Base-by-base conservation (phyloP, 2,113 vertebrate genomes). In the Brevimyrus niger region DNA sequence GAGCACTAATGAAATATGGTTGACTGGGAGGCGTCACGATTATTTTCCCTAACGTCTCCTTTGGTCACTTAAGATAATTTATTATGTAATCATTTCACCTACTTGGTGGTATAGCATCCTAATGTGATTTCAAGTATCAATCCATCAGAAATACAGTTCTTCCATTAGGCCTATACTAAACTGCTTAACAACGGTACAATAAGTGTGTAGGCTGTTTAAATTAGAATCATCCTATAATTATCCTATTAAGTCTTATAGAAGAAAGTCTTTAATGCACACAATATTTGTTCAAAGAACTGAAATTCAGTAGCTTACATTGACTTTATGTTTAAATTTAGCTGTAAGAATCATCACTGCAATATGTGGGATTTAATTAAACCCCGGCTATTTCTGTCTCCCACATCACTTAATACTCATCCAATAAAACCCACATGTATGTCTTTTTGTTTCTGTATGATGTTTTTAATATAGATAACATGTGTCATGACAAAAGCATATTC, bases 311-410 rank as follows among this genome's bases (percentile, higher is more conserved):
- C n/a, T 86, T 86, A 86, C 46, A 86, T 48, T 50, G 44, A 50
- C 44, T 35, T 87, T 55, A 27, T 17, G 17, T 87, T 38, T 87
- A 87, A 87, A 87, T 87, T 87, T 51, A 87, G 48, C 86, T 80
- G 35, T 38, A 87, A 53, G 86, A 87, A 55, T 87, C 86, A 53
- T 53, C 31, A 21, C 31, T 35, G 86, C 44, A 50, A 48, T 48
- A 48, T 86, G 80, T 48, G 31, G 86, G 48, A 87, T 35, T 87
- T 87, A 53, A 87, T 87, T 87, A 53, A 87, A 58, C 50, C 23
- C 50, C 9, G 19, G 27, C 31, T 55, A 73, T 65, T 50, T 88
- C 2, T 88, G 31, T 88, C 69, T 69, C 76, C 86, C 31, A 87
- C 86, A 55, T 87, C 17, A 55, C 6, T 51, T 53, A 35, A 19